Base-by-base conservation (phyloP, 1,140 invertebrate genomes). In the Chironomus tepperi region DNA sequence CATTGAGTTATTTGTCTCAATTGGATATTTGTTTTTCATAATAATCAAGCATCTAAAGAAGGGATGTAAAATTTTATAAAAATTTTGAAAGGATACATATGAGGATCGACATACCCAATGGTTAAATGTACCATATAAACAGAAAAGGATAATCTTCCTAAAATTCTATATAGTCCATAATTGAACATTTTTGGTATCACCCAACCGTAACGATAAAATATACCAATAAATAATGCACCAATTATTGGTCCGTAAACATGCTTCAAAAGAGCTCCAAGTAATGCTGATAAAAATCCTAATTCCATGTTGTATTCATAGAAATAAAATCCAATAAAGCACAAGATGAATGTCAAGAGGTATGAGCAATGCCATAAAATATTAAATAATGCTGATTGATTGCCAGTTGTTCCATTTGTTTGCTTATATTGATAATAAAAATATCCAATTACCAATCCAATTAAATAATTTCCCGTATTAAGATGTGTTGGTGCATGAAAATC, bases 61-160 rank as follows among this genome's bases (percentile, higher is more conserved):
- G 15, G n/a, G 12, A 57, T 12, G 43, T 15, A 47, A 15, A 47
- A 47, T 12, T 47, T 47, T 12, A 12, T 5, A 47, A 12, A 12
- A 47, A 47, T 47, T 2, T 47, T 15, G 43, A 12, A 9, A 47
- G 9, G 15, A 47, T 47, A 12, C 43, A 47, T 12, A 47, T 47
- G 9, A 47, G 43, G n/a, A n/a, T n/a, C n/a, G 5, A 34, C 47
- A 85, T 0, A 87, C 88, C 77, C 85, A 82, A 12, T 81, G 85
- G 75, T 83, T 81, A 24, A 72, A 80, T 70, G 65, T 21, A 70
- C 18, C 65, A 70, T 70, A 18, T 19, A 70, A 18, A 70, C 65
- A 6, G 65, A 19, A 70, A 70, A 70, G 3, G 65, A 70, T 19
- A 70, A 10, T 19, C 65, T 16, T 5, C 18, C 65, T 5, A 70